Base-by-base conservation (phyloP, 2,113 vertebrate species). In the Dolichotis patagonum region DNA sequence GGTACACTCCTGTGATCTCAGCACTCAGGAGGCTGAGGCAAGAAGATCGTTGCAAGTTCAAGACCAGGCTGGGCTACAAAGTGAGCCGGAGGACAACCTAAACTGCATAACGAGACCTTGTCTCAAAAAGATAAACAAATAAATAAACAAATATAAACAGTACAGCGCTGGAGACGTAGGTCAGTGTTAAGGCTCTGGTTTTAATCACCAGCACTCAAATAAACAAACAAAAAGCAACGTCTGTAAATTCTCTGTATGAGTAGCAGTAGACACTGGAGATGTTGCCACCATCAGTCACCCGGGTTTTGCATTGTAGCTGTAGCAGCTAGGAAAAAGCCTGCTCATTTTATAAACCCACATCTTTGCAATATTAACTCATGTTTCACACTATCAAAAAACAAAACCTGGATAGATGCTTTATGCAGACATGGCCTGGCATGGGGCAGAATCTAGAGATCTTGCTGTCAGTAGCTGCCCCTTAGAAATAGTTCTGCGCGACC, bases 331-430 rank as follows among this genome's bases (percentile, higher is more conserved):
- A 85, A 12, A 60, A 90, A 81, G 41, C 38, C 86, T 81, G 43
- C 22, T 83, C 75, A 43, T 52, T 82, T 81, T 87, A 88, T 26
- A 95, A 63, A 93, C 26, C 24, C 28, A 46, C 26, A 65, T 62
- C 46, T 90, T 82, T 90, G 77, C 60, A 77, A n/a, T 71, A 82
- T 80, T 52, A 95, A 32, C 16, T 95, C 56, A 80, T 75, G 8
- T 46, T 85, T 46, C 83, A 92, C 30, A 77, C 60, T 46, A 32
- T 58, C 24, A 30, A 88, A 32, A 46, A 22, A 91, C 81, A 81
- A 60, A 71, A 32, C n/a, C 41, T 63, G 75, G 14, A 41, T 60
- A 69, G 86, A 52, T 17, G 12, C 22, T 35, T 35, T 63, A 32
- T 10, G 3, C 1, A 56, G 24, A 32, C 16, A 20, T 71, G 65